Conservation (phyloP, 2,113 vertebrate species). For the Sylvilagus bachmani region DNA sequence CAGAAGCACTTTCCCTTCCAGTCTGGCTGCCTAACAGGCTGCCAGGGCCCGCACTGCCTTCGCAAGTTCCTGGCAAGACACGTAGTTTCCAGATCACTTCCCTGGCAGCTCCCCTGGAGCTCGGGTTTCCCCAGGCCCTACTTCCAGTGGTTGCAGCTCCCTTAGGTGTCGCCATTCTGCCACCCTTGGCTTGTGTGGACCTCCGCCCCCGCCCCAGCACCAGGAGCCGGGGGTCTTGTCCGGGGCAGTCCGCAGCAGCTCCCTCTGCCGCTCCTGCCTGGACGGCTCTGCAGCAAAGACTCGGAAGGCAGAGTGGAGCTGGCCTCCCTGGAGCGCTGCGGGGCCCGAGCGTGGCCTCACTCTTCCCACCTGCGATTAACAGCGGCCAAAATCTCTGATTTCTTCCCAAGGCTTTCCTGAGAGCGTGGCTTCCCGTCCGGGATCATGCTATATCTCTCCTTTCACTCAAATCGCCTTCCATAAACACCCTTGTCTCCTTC, state of each 20-base stretch:
- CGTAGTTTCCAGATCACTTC: conserved; percentile 71
- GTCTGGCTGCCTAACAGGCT: conserved; percentile 76
- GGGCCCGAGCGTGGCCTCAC: fast-evolving
- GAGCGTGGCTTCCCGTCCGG: background rate
- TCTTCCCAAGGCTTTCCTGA: background rate
- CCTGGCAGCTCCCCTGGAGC: conserved; percentile 50
- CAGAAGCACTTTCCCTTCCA: conserved; percentile 81
- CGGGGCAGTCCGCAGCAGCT: background rate
- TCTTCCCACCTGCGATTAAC: background rate
- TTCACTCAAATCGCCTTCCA: background rate
- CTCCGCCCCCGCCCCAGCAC: background rate
- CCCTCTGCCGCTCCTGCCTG: background rate
- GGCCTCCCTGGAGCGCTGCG: too few relatives aligned
- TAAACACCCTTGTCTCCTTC: background rate
- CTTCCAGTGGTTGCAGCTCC: background rate
- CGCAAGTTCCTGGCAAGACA: conserved; percentile 74
- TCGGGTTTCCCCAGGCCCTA: background rate
- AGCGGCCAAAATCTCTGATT: background rate
- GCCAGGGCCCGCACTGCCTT: conserved; percentile 62
- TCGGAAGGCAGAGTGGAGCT: background rate
- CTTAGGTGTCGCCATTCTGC: background rate
- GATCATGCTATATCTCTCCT: background rate
- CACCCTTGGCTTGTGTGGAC: background rate
- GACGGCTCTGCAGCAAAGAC: background rate
- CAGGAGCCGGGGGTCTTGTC: background rate